Evolutionary conservation across 1,140 invertebrate species (phyloP).

Genomic region (Meloidogyne floridensis): DNA sequence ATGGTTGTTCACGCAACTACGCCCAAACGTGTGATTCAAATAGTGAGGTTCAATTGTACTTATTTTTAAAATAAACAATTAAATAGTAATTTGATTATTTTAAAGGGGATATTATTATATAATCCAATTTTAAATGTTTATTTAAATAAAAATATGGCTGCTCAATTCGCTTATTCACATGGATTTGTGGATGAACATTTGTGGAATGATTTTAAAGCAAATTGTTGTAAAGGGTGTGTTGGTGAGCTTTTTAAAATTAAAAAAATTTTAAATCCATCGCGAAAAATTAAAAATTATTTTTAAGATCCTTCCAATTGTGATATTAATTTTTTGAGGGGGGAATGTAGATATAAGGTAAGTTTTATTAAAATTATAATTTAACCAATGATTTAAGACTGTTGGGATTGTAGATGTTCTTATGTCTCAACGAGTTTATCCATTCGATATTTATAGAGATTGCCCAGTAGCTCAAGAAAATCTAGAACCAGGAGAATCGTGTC

Average conservation of each 20-base stretch:
- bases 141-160: conserved; percentile 48
- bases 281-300: background rate
- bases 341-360: conserved; percentile 19
- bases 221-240: conserved; percentile 45
- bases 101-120: conserved; percentile 28
- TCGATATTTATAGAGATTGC: conserved; percentile 58
- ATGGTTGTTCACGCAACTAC: too few species aligned
- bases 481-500: too few species aligned
- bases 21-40: too few species aligned
- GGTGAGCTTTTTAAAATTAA: background rate
- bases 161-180: conserved; percentile 55
- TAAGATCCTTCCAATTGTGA: conserved; percentile 11
- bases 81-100: conserved; percentile 15
- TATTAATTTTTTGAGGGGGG: background rate
- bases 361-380: background rate
- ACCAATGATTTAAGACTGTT: background rate
- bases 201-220: conserved; percentile 52
- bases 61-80: too few species aligned
- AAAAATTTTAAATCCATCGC: too few species aligned
- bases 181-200: conserved; percentile 58
- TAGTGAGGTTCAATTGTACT: too few species aligned
- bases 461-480: background rate
- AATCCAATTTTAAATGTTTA: conserved; percentile 25
- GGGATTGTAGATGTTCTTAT: conserved; percentile 43
- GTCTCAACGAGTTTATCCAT: conserved; percentile 52